phyloP scores from a whole-genome alignment of 2,797 vertebrate species.

The Phalloptychus januarius region DNA sequence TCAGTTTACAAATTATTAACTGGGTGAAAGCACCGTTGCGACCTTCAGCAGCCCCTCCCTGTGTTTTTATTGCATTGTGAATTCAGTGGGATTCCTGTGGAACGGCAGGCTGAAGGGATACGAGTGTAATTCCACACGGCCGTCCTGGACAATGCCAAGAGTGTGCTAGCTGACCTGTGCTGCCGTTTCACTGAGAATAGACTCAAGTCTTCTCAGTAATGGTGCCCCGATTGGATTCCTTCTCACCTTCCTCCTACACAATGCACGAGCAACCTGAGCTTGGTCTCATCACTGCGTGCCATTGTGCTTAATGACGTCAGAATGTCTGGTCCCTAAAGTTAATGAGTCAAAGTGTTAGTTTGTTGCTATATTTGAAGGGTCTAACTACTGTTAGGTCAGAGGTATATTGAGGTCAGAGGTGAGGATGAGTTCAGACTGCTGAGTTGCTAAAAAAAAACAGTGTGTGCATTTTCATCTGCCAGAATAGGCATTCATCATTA shows the following conservation, averaged over 20 bases:
- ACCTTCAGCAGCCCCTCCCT: slow-evolving; percentile 20
- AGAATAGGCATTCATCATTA: slow-evolving; percentile 33
- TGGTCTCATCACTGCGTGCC: slow-evolving; percentile 70
- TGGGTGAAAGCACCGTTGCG: slow-evolving; percentile 3
- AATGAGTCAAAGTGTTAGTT: slow-evolving; percentile 31
- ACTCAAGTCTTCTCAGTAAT: slow-evolving; percentile 52
- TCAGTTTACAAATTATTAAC: slow-evolving; percentile 16
- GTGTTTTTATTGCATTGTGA: slow-evolving; percentile 34
- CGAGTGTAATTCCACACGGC: slow-evolving; percentile 81
- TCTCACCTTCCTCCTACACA: slow-evolving; percentile 82
- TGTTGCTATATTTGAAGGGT: slow-evolving; percentile 18
- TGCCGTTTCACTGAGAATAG: slow-evolving; percentile 60
- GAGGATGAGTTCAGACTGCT: background rate
- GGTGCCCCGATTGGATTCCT: slow-evolving; percentile 76
- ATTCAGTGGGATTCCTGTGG: slow-evolving; percentile 65
- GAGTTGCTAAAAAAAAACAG: background rate
- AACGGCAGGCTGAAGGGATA: slow-evolving; percentile 57
- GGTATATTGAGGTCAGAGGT: background rate
- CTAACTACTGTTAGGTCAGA: background rate
- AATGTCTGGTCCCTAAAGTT: slow-evolving; percentile 77
- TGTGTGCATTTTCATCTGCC: slow-evolving; percentile 4
- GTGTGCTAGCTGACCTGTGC: slow-evolving; percentile 57
- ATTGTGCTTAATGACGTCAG: slow-evolving; percentile 76
- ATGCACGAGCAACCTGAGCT: slow-evolving; percentile 77
- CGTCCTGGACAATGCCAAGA: slow-evolving; percentile 71